phyloP scores from a whole-genome alignment of 2,888 invertebrate species.

The Coecobrya sp. region DNA sequence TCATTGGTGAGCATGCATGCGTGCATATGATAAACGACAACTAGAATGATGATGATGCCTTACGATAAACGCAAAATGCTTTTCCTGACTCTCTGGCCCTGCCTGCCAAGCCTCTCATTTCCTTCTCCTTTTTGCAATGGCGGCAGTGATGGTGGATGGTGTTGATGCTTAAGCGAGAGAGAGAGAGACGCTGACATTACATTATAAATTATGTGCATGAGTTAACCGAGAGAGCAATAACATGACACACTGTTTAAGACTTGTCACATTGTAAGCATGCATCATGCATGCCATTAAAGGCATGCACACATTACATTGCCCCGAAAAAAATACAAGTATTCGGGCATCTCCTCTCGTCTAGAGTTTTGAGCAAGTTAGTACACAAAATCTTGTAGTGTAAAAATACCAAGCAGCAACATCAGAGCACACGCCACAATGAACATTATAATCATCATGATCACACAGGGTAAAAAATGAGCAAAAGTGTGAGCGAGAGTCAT shows the following conservation, averaged over 20 bases:
- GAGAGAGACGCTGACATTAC: constrained; percentile 66
- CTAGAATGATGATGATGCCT: constrained; percentile 65
- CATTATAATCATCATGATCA: neutral
- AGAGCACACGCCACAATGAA: constrained; percentile 44
- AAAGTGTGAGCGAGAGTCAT: constrained; percentile 21
- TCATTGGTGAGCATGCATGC: constrained; percentile 78
- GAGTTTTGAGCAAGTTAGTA: neutral
- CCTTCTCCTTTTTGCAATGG: constrained; percentile 24
- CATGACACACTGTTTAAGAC: constrained; percentile 78
- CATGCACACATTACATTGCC: constrained; percentile 45
- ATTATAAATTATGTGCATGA: constrained; percentile 80
- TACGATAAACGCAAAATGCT: constrained; percentile 49
- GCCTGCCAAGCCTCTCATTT: constrained; percentile 47
- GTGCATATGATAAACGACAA: constrained; percentile 77
- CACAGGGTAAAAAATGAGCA: constrained; percentile 31
- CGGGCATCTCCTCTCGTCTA: neutral
- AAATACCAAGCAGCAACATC: neutral
- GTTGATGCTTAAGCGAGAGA: constrained; percentile 27
- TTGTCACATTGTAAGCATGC: constrained; percentile 65
- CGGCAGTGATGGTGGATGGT: too few relatives aligned
- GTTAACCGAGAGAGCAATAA: constrained; percentile 74
- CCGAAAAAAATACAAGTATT: constrained; percentile 6
- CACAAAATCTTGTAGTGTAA: neutral
- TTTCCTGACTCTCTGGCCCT: constrained; percentile 38
- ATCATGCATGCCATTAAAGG: constrained; percentile 41